Percentiles rank a stretch among this genome's conserved stretches.
Conservation (phyloP, 2,888 invertebrate species). For the Rosalia funebris region DNA sequence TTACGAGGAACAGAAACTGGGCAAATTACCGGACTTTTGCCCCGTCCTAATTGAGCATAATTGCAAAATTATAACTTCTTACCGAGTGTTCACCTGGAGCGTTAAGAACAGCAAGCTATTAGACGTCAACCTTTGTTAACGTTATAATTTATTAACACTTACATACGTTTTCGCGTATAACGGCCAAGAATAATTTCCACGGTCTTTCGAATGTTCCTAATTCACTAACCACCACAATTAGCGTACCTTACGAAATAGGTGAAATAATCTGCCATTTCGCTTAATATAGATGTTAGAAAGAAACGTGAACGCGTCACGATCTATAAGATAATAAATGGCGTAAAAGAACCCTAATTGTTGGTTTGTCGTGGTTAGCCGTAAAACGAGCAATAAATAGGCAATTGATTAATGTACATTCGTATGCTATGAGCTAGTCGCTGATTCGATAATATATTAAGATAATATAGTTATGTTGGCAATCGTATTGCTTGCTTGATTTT, state of each 20-base stretch:
- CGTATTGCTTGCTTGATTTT: too few relatives aligned
- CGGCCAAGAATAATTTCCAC: not conserved
- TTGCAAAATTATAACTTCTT: not conserved
- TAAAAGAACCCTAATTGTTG: conserved; percentile 30
- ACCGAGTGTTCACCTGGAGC: not conserved
- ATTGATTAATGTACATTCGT: conserved; percentile 33
- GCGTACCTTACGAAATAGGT: conserved; percentile 15
- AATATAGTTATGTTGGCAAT: too few relatives aligned
- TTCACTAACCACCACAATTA: conserved; percentile 5
- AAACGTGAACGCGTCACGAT: conserved; percentile 23
- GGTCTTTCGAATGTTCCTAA: not conserved
- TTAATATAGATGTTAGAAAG: conserved; percentile 28
- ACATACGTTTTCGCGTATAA: not conserved
- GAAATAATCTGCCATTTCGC: conserved; percentile 11
- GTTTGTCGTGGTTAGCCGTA: conserved; percentile 17
- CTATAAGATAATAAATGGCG: conserved; percentile 30
- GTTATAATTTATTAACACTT: conserved; percentile 7
- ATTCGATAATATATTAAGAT: too few relatives aligned
- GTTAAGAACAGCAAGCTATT: not conserved
- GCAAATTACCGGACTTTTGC: not conserved
- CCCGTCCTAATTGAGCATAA: not conserved
- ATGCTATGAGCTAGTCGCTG: too few relatives aligned
- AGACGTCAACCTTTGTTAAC: conserved; percentile 1
- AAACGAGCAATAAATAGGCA: conserved; percentile 23
- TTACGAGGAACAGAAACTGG: not conserved